Base-by-base conservation (phyloP, 2,888 invertebrate species). In the Agrilus biguttatus region DNA sequence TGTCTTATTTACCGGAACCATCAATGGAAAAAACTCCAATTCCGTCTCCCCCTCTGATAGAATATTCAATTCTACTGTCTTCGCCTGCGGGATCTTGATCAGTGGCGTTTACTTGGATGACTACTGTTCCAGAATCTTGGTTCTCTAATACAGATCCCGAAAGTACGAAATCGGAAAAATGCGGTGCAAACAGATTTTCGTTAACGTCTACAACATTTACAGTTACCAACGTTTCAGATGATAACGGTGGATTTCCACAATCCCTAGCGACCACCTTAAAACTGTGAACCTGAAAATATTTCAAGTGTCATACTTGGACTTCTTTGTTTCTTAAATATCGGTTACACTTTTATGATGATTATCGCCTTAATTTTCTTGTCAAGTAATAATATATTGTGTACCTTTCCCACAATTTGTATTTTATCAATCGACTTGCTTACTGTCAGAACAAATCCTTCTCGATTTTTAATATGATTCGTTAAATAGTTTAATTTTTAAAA, bases 121-220 rank as follows among this genome's bases (percentile, higher is more conserved):
- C 91, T 36, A 77, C 69, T 3, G 85, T 77, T 43, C 85, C 88
- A 36, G 80, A 71, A 6, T 83, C 77, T 55, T 78, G 75, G 65
- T 90, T 91, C 69, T 96, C 95, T 44, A 68, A 70, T 48, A 95
- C 83, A 52, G 70, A 71, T 40, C 83, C 85, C 47, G 74, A 68
- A 49, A 83, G 69, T 51, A 89, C 87, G 57, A 83, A 84, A 62
- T 86, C 87, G 41, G 75, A 74, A 65, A 95, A 95, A 50, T 72
- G 70, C 2, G 95, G 92, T 42, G 89, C 73, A 65, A 81, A 78
- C 43, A 80, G 71, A 67, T 95, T 95, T 68, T 95, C 95, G 68
- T 96, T 91, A 14, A 95, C 93, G 68, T 96, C 95, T 52, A 87
- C 83, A 47, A 90, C 77, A 67, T 92, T 89, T 42, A 96, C 77